phyloP scores from a whole-genome alignment of 1,140 invertebrate species.

The Drosophila athabasca region DNA sequence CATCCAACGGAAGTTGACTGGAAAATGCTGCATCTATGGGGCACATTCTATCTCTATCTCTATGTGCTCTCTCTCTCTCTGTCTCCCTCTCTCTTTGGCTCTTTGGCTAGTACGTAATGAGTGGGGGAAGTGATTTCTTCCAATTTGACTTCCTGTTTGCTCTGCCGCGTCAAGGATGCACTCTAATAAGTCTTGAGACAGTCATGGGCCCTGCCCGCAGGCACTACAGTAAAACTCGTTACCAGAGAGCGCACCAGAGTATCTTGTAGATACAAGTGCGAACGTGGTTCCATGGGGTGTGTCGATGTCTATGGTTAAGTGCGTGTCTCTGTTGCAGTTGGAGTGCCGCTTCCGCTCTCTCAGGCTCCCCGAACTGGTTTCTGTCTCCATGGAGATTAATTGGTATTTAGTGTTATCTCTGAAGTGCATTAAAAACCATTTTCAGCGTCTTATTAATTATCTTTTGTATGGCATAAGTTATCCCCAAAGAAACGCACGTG shows the following conservation, averaged over 20 bases:
- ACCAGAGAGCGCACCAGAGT: too few species aligned
- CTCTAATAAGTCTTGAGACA: conserved; percentile 10
- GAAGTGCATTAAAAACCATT: not conserved
- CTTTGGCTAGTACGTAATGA: conserved; percentile 34
- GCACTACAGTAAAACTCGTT: conserved; percentile 8
- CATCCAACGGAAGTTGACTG: conserved; percentile 59
- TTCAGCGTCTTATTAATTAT: not conserved
- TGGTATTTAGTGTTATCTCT: too few species aligned
- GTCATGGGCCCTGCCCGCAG: not conserved
- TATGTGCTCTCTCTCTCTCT: not conserved
- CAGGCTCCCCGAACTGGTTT: too few species aligned
- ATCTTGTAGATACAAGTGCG: too few species aligned
- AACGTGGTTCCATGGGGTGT: too few species aligned
- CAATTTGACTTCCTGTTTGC: conserved; percentile 61
- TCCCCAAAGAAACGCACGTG: not conserved
- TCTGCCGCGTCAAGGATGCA: conserved; percentile 43
- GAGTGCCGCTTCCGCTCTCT: too few species aligned
- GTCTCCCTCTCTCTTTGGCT: not conserved
- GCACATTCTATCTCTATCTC: not conserved
- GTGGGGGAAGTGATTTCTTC: conserved; percentile 58
- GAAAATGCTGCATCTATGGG: conserved; percentile 26
- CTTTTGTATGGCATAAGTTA: conserved; percentile 5
- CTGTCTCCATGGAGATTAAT: too few species aligned
- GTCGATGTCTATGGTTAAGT: conserved; percentile 1
- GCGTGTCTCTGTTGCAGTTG: conserved; percentile 6